Percentiles rank a stretch among this genome's conserved stretches.
Evolutionary conservation across 2,113 vertebrate species (phyloP).

Genomic region (Rhinichthys klamathensis): DNA sequence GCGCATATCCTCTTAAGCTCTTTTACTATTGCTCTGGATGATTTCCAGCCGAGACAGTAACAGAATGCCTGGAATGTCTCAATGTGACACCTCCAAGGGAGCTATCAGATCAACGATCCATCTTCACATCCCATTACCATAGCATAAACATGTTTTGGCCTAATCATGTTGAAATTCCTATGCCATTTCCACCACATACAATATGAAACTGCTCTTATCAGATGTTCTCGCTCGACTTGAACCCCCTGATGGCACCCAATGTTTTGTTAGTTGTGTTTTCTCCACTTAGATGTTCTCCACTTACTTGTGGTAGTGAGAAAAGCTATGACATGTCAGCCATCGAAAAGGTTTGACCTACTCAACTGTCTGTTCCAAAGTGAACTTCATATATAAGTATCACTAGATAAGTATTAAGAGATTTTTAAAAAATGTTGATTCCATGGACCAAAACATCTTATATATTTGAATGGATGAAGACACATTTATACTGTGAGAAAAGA

Average conservation of each 20-base stretch:
- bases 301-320: background rate
- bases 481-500: background rate
- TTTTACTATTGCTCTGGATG: conserved; percentile 27
- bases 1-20: conserved; percentile 40
- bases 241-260: conserved; percentile 35
- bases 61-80: conserved; percentile 56
- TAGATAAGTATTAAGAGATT: background rate
- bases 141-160: conserved; percentile 44
- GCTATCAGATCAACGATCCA: conserved; percentile 47
- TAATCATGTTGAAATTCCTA: conserved; percentile 45
- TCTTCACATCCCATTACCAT: conserved; percentile 47
- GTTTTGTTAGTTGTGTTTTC: conserved; percentile 35
- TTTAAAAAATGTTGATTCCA: background rate
- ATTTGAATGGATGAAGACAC: background rate
- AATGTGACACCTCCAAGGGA: conserved; percentile 55
- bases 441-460: background rate
- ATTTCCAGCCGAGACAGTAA: conserved; percentile 43
- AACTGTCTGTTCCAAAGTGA: background rate
- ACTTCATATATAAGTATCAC: background rate
- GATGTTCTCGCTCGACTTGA: conserved; percentile 46
- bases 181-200: conserved; percentile 39
- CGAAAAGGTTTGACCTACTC: background rate
- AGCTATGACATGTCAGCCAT: background rate
- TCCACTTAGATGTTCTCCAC: background rate
- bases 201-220: conserved; percentile 49